Evolutionary conservation across 2,888 invertebrate genomes (phyloP).

Genomic region (Frankliniella intonsa): DNA sequence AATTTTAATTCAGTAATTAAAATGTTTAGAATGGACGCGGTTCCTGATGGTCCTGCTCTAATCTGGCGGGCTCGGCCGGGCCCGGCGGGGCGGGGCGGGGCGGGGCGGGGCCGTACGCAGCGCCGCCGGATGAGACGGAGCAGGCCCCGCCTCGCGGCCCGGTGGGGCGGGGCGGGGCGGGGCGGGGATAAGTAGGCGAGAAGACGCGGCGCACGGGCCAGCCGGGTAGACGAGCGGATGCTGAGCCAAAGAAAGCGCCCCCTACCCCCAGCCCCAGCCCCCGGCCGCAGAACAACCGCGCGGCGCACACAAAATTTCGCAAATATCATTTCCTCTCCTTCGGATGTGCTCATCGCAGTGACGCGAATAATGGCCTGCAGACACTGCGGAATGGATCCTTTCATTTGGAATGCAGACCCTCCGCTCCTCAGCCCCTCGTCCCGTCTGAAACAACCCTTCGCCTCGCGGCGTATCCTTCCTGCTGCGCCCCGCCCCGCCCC

Average conservation of each 20-base stretch:
- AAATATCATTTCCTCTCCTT: constrained; percentile 6
- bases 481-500: neutral
- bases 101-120: neutral
- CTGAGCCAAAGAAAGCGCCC: neutral
- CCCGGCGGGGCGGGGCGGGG: no score
- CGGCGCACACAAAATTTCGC: neutral
- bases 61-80: neutral
- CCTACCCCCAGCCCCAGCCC: neutral
- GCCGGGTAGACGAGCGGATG: neutral
- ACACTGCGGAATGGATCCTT: constrained; percentile 1
- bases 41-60: neutral
- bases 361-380: constrained; percentile 22
- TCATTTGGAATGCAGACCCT: constrained; percentile 26
- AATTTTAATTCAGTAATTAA: constrained; percentile 27
- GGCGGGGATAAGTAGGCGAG: neutral
- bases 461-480: neutral
- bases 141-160: neutral
- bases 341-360: constrained; percentile 18
- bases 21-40: constrained; percentile 9
- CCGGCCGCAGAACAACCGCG: neutral
- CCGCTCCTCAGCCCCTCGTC: neutral
- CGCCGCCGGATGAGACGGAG: neutral
- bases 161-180: neutral
- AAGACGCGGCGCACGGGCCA: neutral
- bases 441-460: neutral